Evolutionary conservation across 1,140 invertebrate species (phyloP).

Genomic region (Trichonephila inaurata): DNA sequence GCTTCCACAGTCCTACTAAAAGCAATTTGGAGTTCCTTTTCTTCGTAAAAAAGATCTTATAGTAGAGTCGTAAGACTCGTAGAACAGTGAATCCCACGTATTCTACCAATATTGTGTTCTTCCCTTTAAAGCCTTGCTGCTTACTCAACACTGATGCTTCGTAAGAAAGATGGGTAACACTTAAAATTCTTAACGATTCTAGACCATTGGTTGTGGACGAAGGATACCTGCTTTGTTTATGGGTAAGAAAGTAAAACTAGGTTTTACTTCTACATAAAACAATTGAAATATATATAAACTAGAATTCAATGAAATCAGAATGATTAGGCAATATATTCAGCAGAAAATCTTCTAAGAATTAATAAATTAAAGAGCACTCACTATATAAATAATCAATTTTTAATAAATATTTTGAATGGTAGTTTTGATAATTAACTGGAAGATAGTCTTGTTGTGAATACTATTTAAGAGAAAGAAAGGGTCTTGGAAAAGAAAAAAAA

Average conservation of each 20-base stretch:
- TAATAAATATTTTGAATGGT: too few species aligned
- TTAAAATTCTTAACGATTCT: slow-evolving; percentile 4
- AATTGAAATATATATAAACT: neutral
- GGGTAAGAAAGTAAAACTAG: neutral
- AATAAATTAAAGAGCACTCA: too few species aligned
- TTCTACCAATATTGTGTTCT: neutral
- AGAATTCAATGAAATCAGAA: neutral
- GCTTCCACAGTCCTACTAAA: slow-evolving; percentile 48
- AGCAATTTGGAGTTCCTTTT: slow-evolving; percentile 50
- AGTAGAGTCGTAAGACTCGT: neutral
- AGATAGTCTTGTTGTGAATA: too few species aligned
- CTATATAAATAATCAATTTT: too few species aligned
- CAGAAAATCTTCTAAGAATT: too few species aligned
- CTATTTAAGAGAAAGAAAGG: too few species aligned
- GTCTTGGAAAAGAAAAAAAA: too few species aligned
- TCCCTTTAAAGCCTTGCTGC: neutral
- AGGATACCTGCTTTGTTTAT: neutral
- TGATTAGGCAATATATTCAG: too few species aligned
- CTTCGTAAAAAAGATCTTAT: slow-evolving; percentile 59
- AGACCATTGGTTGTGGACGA: neutral
- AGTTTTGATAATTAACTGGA: too few species aligned
- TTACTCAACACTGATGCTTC: neutral
- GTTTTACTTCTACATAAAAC: neutral
- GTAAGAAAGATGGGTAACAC: neutral
- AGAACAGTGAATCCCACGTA: neutral